Conservation (phyloP, 2,113 vertebrate genomes). For the Zingel zingel region DNA sequence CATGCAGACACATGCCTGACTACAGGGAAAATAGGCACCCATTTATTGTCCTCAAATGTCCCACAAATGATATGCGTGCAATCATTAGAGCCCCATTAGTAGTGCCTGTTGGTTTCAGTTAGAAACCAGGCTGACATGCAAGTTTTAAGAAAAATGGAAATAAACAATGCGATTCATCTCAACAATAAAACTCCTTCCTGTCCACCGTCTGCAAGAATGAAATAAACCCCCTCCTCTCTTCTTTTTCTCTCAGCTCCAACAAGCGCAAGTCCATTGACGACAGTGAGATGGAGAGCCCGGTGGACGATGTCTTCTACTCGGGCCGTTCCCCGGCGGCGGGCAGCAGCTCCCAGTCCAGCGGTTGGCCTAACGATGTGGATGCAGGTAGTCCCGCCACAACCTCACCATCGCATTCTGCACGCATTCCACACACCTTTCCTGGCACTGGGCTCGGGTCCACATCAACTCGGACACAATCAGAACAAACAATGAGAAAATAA, state of each 20-base stretch:
- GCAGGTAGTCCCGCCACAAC: conserved; percentile 82
- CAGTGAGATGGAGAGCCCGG: conserved; percentile 97
- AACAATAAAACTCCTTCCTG: neutral
- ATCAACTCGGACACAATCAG: conserved; percentile 42
- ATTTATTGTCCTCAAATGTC: conserved; percentile 23
- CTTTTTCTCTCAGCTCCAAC: conserved; percentile 86
- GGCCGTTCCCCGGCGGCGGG: conserved; percentile 93
- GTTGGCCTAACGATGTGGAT: conserved; percentile 94
- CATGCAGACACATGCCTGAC: conserved; percentile 18
- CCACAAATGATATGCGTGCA: conserved; percentile 7
- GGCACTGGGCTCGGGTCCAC: conserved; percentile 52
- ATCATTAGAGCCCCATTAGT: neutral
- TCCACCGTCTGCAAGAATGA: neutral
- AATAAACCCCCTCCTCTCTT: conserved; percentile 8
- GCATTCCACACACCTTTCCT: neutral
- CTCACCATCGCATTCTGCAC: neutral
- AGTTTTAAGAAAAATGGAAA: neutral
- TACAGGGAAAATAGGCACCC: neutral
- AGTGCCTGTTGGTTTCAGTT: conserved; percentile 1
- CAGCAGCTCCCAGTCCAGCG: conserved; percentile 93
- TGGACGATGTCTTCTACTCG: conserved; percentile 96
- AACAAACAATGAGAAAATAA: too few species aligned
- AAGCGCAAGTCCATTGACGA: conserved; percentile 97
- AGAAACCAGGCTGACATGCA: neutral
- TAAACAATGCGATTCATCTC: neutral